Conservation (phyloP, 2,797 vertebrate species). For the Steatocranus sp. region DNA sequence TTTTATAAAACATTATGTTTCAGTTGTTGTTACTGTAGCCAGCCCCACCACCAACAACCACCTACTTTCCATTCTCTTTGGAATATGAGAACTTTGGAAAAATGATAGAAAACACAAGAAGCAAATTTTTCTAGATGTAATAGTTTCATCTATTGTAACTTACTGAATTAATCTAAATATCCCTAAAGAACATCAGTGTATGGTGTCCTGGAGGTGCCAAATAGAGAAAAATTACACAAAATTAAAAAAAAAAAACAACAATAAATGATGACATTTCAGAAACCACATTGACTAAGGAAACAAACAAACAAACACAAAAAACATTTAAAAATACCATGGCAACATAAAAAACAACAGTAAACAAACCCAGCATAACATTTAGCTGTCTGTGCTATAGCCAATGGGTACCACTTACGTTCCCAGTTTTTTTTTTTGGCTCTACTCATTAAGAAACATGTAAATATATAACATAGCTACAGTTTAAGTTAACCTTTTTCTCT, state of each 20-base stretch:
- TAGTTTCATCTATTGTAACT: background rate
- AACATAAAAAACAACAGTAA: background rate
- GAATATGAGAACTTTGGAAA: background rate
- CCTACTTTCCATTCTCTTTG: background rate
- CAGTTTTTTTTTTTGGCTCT: background rate
- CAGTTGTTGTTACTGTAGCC: background rate
- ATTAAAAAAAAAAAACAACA: rapidly evolving
- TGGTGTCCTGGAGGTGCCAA: background rate
- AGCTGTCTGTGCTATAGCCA: background rate
- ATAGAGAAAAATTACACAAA: background rate
- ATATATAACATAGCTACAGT: background rate
- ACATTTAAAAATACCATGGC: background rate
- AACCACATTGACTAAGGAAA: background rate
- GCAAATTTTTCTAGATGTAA: background rate
- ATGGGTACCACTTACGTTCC: background rate
- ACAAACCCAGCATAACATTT: background rate
- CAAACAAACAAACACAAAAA: background rate
- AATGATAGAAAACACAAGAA: background rate
- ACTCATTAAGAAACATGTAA: background rate
- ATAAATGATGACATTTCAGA: background rate
- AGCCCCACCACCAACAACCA: background rate
- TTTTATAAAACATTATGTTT: background rate
- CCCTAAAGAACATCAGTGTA: rapidly evolving
- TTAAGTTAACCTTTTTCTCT: background rate
- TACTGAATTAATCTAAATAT: background rate